Conservation (phyloP, 1,140 invertebrate genomes). For the Plodia interpunctella region DNA sequence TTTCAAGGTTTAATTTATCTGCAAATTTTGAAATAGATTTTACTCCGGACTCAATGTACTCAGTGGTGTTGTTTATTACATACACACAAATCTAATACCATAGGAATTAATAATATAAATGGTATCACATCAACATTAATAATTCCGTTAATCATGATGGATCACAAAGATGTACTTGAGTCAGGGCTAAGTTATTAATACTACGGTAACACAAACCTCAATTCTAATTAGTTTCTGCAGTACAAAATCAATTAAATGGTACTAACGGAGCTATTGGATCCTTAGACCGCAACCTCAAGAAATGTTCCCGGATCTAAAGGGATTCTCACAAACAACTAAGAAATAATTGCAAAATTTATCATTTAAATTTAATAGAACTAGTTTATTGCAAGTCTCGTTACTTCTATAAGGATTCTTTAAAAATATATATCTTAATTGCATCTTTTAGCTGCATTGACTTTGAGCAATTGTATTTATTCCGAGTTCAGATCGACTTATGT, state of each 20-base stretch:
- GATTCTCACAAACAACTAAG: slow-evolving; percentile 32
- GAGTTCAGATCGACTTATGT: too few relatives aligned
- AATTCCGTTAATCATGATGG: slow-evolving; percentile 41
- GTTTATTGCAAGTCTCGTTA: not conserved
- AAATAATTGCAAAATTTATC: slow-evolving; percentile 29
- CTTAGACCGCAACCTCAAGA: slow-evolving; percentile 54
- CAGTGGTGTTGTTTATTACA: not conserved
- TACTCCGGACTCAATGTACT: too few relatives aligned
- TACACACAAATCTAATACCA: not conserved
- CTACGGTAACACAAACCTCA: slow-evolving; percentile 65
- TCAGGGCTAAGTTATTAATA: slow-evolving; percentile 62
- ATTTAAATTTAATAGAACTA: slow-evolving; percentile 10
- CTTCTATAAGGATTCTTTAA: not conserved
- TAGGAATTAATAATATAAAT: slow-evolving; percentile 1
- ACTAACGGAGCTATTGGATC: slow-evolving; percentile 46
- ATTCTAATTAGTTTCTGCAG: slow-evolving; percentile 71
- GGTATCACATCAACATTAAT: slow-evolving; percentile 28
- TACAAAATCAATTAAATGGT: slow-evolving; percentile 72
- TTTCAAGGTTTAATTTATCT: too few relatives aligned
- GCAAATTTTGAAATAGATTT: too few relatives aligned
- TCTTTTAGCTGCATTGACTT: too few relatives aligned
- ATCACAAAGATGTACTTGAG: slow-evolving; percentile 41
- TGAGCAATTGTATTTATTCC: too few relatives aligned
- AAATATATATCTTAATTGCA: too few relatives aligned
- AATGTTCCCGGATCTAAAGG: slow-evolving; percentile 54